Evolutionary conservation across 2,797 vertebrate species (phyloP), one percentile per base, ranked within the genome.

Genomic region (Synanceia verrucosa): DNA sequence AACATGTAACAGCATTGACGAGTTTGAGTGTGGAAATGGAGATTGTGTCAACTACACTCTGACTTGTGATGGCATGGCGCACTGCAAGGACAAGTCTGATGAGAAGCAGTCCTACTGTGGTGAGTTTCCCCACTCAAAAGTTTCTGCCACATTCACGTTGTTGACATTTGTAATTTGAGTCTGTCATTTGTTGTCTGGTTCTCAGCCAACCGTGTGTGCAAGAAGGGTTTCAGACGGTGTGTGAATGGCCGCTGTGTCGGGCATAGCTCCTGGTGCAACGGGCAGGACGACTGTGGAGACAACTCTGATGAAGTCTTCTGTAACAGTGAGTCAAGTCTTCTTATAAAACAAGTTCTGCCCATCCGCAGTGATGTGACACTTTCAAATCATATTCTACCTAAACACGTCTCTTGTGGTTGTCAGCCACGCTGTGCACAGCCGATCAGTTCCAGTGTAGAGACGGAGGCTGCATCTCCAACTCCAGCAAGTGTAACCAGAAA

Each of bases 51-150:
- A 95, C 93, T 99, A 98, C 94, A 96, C 95, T 73, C 92, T 96
- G 86, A 99, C 98, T 0, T 99, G 98, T 0, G 97, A 99, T 0
- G 95, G 97, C 0, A 94, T 94, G 52, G 94, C 96, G 26, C 95
- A 99, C 91, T 99, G 98, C 94, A 99, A 99, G 87, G 98, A 99
- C 94, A 99, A 97, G 91, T 99, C 98, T 0, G 98, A 99, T 0
- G 98, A 99, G 93, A 99, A 99, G 84, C 97, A 95, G 9, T 97
- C 97, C 64, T 99, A 99, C 93, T 99, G 98, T 82, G 95, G 98
- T 99, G 92, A 96, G 97, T 91, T 37, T 26, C 50, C 19, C 18
- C 33, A 28, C 2, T 48, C n/a, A 34, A 43, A 94, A 94, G 91
- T 60, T 83, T 95, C 63, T 92, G 92, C 73, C 92, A 91, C 51